Percentiles rank a stretch among this genome's conserved stretches.
Evolutionary conservation across 2,888 invertebrate species (phyloP).

Genomic region (Lamproptera curius): DNA sequence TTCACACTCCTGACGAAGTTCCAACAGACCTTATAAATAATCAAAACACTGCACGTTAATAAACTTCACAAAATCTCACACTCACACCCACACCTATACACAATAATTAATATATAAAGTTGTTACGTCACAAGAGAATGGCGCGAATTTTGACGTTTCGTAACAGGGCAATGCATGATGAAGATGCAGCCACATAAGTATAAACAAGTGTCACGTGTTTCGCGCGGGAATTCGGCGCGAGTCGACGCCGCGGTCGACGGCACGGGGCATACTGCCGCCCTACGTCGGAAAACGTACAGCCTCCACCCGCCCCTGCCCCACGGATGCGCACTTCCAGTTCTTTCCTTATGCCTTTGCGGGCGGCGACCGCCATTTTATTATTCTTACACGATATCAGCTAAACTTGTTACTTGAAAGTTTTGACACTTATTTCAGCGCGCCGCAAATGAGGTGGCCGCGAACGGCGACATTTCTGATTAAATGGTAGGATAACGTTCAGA

Average conservation of each 20-base stretch:
- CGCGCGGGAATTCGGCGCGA: slow-evolving; percentile 25
- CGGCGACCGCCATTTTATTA: slow-evolving; percentile 30
- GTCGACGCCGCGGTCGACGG: slow-evolving; percentile 32
- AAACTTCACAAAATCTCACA: slow-evolving; percentile 25
- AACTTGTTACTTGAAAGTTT: slow-evolving; percentile 9
- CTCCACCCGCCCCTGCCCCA: slow-evolving; percentile 53
- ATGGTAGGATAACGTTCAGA: too few species aligned
- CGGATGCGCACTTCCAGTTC: slow-evolving; percentile 67
- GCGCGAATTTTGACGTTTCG: slow-evolving; percentile 14
- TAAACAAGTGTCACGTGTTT: slow-evolving; percentile 24
- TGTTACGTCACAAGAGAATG: slow-evolving; percentile 23
- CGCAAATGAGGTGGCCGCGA: too few species aligned
- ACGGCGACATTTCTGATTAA: too few species aligned
- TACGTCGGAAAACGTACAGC: slow-evolving; percentile 58
- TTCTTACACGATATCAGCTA: slow-evolving; percentile 15
- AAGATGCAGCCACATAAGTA: slow-evolving; percentile 21
- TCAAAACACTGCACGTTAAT: slow-evolving; percentile 20
- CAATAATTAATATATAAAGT: slow-evolving; percentile 23
- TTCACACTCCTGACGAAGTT: slow-evolving; percentile 57
- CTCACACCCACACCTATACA: slow-evolving; percentile 17
- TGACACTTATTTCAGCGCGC: too few species aligned
- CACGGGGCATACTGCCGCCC: slow-evolving; percentile 67
- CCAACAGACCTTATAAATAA: slow-evolving; percentile 40
- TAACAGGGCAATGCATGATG: slow-evolving; percentile 1
- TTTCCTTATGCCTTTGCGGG: slow-evolving; percentile 42